Evolutionary conservation across 2,888 invertebrate genomes (phyloP), one percentile per base, ranked within the genome.

Genomic region (Crocallis elinguaria): DNA sequence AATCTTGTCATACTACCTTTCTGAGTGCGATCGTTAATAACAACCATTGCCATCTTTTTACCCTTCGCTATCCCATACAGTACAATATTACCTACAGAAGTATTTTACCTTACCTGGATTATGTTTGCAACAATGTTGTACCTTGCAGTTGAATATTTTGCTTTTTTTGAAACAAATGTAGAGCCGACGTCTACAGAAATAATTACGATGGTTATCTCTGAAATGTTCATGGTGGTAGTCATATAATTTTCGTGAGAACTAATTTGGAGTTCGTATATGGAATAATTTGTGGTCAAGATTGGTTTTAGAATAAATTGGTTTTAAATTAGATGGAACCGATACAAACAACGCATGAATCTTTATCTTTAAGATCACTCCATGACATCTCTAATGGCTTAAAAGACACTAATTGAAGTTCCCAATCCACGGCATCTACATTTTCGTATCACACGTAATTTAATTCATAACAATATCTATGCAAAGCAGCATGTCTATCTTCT

Each of bases 391-490:
- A 60, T 50, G 14, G 43, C 19, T 41, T n/a, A 25, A 41, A 19
- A 17, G 38, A 43, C 37, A 38, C 42, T 54, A 49, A 54, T 54
- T 49, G 43, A 38, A 49, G 43, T 43, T 49, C 53, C 35, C 51
- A 45, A 36, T 21, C 51, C 46, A 33, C 46, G 12, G 36, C 43
- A 49, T 46, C 35, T 46, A 42, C 41, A 53, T 54, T 48, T 42
- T 43, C 33, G 43, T 55, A 49, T 60, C 35, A 48, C 42, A 41
- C 37, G 41, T 60, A 54, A 59, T 60, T 66, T 56, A 65, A 69
- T 49, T 12, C 38, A 43, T 63, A 62, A 66, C 62, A 61, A 60
- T 60, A 62, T 67, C 55, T 67, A 74, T 68, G 68, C 66, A 63
- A 64, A 69, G 60, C 42, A 50, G 49, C 53, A 54, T 57, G 64